Conservation (phyloP, 2,797 vertebrate genomes). For the Nyctalus aviator region DNA sequence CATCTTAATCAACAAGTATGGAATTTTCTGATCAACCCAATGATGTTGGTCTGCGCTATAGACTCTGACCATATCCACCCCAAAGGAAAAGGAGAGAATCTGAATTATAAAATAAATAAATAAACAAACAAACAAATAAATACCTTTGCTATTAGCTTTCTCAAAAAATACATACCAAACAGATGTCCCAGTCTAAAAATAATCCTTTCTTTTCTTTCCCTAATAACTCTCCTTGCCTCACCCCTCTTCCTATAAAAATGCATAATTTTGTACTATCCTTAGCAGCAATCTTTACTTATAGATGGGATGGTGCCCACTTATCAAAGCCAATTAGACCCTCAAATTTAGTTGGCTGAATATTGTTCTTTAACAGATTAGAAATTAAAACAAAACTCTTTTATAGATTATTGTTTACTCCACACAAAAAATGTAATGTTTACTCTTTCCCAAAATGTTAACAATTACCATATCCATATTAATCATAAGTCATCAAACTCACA, state of each 20-base stretch:
- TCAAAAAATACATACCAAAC: background rate
- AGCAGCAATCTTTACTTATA: background rate
- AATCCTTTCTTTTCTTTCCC: background rate
- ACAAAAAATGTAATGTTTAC: background rate
- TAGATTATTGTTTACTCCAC: background rate
- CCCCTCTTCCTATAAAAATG: background rate
- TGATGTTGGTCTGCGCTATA: background rate
- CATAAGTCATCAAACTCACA: background rate
- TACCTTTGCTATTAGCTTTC: background rate
- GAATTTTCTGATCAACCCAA: background rate
- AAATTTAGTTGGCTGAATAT: background rate
- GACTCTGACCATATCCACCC: background rate
- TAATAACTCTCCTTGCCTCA: background rate
- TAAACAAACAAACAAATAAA: background rate
- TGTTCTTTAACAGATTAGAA: slow-evolving; percentile 3
- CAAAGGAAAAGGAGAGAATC: background rate
- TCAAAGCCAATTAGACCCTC: background rate
- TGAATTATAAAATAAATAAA: background rate
- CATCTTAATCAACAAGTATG: background rate
- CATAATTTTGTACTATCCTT: background rate
- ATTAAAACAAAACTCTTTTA: background rate
- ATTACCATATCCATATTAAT: background rate
- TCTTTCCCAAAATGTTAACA: background rate
- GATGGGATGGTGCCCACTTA: background rate
- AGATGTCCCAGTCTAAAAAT: background rate